Evolutionary conservation across 2,113 vertebrate species (phyloP).

Genomic region (Suncus etruscus): DNA sequence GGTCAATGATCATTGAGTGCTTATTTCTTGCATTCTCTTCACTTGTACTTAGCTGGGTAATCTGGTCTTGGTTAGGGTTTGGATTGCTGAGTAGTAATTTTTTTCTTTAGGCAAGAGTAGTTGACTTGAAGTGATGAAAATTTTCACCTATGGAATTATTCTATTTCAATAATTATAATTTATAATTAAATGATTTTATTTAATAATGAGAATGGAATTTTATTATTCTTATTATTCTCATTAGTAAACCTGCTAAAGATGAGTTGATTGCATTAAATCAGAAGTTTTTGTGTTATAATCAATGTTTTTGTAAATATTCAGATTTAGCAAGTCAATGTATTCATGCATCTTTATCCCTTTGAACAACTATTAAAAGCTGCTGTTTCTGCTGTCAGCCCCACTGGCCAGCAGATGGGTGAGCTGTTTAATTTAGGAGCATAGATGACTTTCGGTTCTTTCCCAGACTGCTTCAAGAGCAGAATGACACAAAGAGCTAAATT

Average conservation of each 20-base stretch:
- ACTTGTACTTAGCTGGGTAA: not conserved
- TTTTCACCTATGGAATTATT: constrained; percentile 35
- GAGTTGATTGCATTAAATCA: not conserved
- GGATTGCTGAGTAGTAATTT: not conserved
- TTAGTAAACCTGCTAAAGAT: constrained; percentile 26
- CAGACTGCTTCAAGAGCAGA: constrained; percentile 3
- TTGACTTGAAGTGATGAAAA: not conserved
- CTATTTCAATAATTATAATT: no score
- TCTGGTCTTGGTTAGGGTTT: not conserved
- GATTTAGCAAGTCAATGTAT: not conserved
- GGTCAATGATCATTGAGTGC: not conserved
- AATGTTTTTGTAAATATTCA: not conserved
- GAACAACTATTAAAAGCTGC: not conserved
- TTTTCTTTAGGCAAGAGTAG: not conserved
- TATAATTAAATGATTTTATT: no score
- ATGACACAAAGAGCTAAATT: constrained; percentile 30
- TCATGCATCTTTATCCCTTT: constrained; percentile 24
- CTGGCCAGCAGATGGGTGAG: not conserved
- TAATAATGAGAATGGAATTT: not conserved
- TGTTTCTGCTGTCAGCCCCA: constrained; percentile 18
- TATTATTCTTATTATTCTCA: not conserved
- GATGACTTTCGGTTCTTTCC: not conserved
- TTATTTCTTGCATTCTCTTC: not conserved
- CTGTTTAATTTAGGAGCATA: constrained; percentile 39
- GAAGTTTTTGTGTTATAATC: constrained; percentile 16